Evolutionary conservation across 2,888 invertebrate genomes (phyloP), one percentile per base, ranked within the genome.

Genomic region (Acrobasis repandana): DNA sequence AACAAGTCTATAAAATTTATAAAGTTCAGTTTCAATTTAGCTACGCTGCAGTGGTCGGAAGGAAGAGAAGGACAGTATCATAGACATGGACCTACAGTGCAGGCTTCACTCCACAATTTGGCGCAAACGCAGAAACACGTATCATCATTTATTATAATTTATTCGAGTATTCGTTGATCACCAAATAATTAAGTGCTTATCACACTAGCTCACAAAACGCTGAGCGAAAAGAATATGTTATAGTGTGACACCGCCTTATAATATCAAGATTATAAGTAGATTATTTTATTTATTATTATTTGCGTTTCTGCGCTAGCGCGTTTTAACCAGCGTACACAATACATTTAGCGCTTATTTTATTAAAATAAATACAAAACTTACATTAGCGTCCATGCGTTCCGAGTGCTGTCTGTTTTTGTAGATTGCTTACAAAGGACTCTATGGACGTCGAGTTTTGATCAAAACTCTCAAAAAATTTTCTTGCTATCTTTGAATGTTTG

Each of bases 311-410:
- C 63, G 54, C 18, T 63, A 65, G 57, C 67, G 62, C 60, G 50
- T 8, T 38, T 57, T 70, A 67, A 74, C 70, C 46, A 46, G 33
- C 60, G 73, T 68, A 71, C 78, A 82, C 79, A 70, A 74, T 72
- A 83, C 80, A 82, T 70, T 69, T 77, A 85, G 82, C 81, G 77
- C 86, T 84, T 87, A 79, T 56, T 66, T n/a, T n/a, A n/a, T n/a
- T 63, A 64, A 73, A 85, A 87, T 85, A 85, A 85, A 87, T 87
- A 87, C 78, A 82, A 80, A 75, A 62, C 76, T 76, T 75, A 80
- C 61, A 48, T 66, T 71, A 78, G 73, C 62, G 66, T 68, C 74
- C 66, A 69, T 48, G 46, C 48, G 62, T 51, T 9, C 63, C 49
- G 46, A 56, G 54, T 54, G 36, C 52, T n/a, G 36, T 58, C 58